These are phyloP conservation scores for Epistrophe eligans DNA, from an alignment of 2,888 invertebrate genomes.

Conservation along the genomic window DNA sequence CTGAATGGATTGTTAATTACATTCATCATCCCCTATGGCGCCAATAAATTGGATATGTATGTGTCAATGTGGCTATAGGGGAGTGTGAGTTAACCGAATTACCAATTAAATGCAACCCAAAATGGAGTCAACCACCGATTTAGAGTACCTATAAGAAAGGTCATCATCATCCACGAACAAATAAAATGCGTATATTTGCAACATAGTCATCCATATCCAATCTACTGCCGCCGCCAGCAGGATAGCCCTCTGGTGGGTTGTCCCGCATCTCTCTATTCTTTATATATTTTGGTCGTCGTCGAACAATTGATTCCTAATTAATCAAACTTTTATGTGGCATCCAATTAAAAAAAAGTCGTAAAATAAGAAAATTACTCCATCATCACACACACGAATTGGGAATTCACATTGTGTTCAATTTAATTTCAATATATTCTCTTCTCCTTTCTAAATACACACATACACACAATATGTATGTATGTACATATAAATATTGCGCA, in stretches of 20 bases:
- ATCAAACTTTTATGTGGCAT: constrained; percentile 75
- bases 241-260: constrained; percentile 4
- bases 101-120: constrained; percentile 43
- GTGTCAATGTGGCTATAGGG: not conserved
- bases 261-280: not conserved
- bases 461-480: too few species aligned
- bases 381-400: not conserved
- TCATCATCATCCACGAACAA: not conserved
- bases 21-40: constrained; percentile 31
- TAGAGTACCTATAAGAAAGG: not conserved
- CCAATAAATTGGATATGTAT: constrained; percentile 25
- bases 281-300: not conserved
- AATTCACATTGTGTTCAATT: not conserved
- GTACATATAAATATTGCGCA: not conserved
- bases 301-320: constrained; percentile 74
- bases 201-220: not conserved
- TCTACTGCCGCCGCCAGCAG: constrained; percentile 1
- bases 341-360: constrained; percentile 72
- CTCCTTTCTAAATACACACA: not conserved
- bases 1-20: constrained; percentile 74
- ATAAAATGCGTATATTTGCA: constrained; percentile 33
- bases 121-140: constrained; percentile 20
- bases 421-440: not conserved
- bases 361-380: constrained; percentile 58
- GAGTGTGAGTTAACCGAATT: constrained; percentile 34